Evolutionary conservation across 2,113 vertebrate species (phyloP), one percentile per base, ranked within the genome.

Genomic region (Cynopterus brachyotis): DNA sequence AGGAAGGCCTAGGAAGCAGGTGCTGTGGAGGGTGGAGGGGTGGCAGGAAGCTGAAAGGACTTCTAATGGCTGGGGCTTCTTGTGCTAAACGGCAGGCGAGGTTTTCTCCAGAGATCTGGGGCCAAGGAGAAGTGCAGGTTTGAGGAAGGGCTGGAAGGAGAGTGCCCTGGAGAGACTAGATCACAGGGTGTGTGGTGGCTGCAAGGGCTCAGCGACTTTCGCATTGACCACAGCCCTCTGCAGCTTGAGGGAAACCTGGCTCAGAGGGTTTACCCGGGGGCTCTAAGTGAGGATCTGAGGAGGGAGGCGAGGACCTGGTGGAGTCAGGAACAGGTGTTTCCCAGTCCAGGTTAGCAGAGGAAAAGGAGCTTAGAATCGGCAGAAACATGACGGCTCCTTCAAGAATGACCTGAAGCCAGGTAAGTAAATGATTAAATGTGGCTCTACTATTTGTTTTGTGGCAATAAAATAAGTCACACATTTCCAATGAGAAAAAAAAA

Each of bases 251-350:
- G 28, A 55, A 79, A 26, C 5, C 0, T 1, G 24, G 64, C 37
- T 32, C 20, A 4, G 0, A 1, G 37, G 17, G 11, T 0, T 2
- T 22, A 22, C 30, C 32, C 16, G 15, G 17, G 28, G 47, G 53
- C 72, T 59, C 7, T 11, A n/a, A 32, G 60, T 45, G 45, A 0
- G 2, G 66, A n/a, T 19, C 37, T 73, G 59, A 45, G 28, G 15
- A 55, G 59, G 19, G 26, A 28, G 19, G 55, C 15, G 20, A 32
- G 37, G 19, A 5, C 69, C 66, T 12, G 20, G 15, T 1, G 0
- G 3, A 37, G 24, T 19, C 5, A 79, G 67, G 40, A 28, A 10
- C 11, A 37, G 40, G 16, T 67, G 9, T 11, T 42, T 37, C n/a
- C n/a, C 20, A 24, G 60, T 30, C 53, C 35, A 6, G 83, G 9